Evolutionary conservation across 1,140 invertebrate species (phyloP), one percentile per base, ranked within the genome.

Genomic region (Saccostrea cuccullata): DNA sequence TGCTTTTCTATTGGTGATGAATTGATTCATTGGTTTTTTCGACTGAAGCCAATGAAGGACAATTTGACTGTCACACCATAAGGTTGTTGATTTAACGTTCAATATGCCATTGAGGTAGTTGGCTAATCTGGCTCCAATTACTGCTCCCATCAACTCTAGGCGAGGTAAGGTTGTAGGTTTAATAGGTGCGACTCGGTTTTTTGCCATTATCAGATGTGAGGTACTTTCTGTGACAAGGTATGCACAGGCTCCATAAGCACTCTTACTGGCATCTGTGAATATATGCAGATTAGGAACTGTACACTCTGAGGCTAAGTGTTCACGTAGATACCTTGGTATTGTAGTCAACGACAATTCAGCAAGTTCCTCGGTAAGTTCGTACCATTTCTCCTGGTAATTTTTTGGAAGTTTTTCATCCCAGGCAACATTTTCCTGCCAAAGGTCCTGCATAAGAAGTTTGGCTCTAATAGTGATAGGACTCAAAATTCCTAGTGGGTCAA

Each of bases 371-470:
- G 55, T 64, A 9, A 89, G 4, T 20, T 40, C 40, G 6, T 30
- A 55, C 86, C 89, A 89, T 15, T 20, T 23, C 5, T 58, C 0
- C 36, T 82, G 64, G 1, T 82, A 36, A 4, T 86, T 64, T 9
- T 60, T 47, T 64, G 89, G 83, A 36, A 90, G 47, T 0, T 26
- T 36, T 70, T n/a, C 30, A 84, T 90, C 89, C 87, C 87, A 90
- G 36, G 20, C 23, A 67, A 83, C 40, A 13, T 90, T 90, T 17
- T 67, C 55, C 47, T 83, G 47, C 89, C 87, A 90, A 30, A 90
- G 23, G 15, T 85, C 40, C 84, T 90, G 90, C 17, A 89, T 73
- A 5, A 89, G 56, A 5, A 88, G 47, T 36, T 90, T 90, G 13
- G 88, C 88, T 73, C 56, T 58, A 12, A 89, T 56, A 17, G 84